A percentile compares a stretch with the other conserved stretches of the same genome.
Evolutionary conservation across 2,113 vertebrate species (phyloP).

Genomic region (Pipa parva): DNA sequence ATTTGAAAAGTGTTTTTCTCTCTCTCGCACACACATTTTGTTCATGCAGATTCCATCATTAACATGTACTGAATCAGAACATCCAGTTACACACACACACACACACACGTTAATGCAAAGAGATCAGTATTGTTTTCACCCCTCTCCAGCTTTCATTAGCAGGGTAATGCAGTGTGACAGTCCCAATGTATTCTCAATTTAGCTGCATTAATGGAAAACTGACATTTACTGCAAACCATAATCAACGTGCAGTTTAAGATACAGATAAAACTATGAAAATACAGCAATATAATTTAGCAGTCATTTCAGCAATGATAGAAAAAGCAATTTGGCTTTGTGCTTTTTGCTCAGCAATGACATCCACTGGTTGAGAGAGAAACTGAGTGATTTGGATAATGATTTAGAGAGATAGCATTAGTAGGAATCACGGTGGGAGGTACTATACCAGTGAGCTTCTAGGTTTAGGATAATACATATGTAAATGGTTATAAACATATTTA

Average conservation of each 20-base stretch:
- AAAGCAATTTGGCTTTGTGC: constrained; percentile 24
- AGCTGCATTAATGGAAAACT: constrained; percentile 40
- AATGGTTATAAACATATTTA: too few species aligned
- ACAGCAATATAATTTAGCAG: constrained; percentile 31
- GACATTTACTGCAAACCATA: constrained; percentile 39
- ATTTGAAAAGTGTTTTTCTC: not conserved
- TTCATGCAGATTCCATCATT: constrained; percentile 8
- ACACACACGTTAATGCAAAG: constrained; percentile 33
- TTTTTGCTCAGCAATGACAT: constrained; percentile 22
- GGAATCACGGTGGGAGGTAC: constrained; percentile 12
- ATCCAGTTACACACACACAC: constrained; percentile 13
- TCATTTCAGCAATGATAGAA: constrained; percentile 21
- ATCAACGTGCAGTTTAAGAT: constrained; percentile 34
- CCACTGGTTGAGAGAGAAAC: constrained; percentile 17
- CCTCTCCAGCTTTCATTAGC: constrained; percentile 33
- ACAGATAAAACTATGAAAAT: constrained; percentile 35
- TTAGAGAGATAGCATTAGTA: constrained; percentile 8
- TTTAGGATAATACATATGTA: too few species aligned
- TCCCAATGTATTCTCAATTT: constrained; percentile 38
- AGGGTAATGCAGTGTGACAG: constrained; percentile 39
- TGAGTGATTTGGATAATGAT: not conserved
- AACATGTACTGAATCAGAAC: constrained; percentile 13
- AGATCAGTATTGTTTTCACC: constrained; percentile 42
- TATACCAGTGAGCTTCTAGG: not conserved
- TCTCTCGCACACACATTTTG: not conserved